Base-by-base conservation (phyloP, 2,888 invertebrate species). In the Zhuqinia jingwanae region DNA sequence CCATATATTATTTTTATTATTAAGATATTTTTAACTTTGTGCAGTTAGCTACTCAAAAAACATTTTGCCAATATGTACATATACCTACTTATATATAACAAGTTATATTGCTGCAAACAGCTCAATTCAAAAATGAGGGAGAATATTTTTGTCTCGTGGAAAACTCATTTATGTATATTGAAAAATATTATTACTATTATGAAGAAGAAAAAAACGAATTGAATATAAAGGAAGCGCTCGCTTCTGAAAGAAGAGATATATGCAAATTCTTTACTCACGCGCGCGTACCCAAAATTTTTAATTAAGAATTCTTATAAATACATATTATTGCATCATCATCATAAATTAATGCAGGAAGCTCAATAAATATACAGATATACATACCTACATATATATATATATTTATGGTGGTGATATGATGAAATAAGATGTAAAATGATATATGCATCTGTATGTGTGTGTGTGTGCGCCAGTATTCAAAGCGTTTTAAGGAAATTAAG, bases 21-120 rank as follows among this genome's bases (percentile, higher is more conserved):
- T 50, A 70, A 27, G 70, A 70, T 68, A 68, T 50, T 70, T 70
- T 70, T 70, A 47, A 15, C 47, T 25, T 70, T 70, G 50, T 70
- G 50, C n/a, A 25, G 47, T 50, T 68, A 68, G 42, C 45, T 65
- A 22, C 36, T 17, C 17, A 17, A 45, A 68, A 68, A 50, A 45
- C 47, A 45, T 36, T 36, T 36, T 36, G n/a, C n/a, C n/a, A n/a
- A n/a, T n/a, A n/a, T n/a, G n/a, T n/a, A n/a, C n/a, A n/a, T n/a
- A n/a, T n/a, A n/a, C n/a, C 36, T 36, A 36, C 36, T n/a, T n/a
- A n/a, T n/a, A n/a, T n/a, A n/a, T n/a, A n/a, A n/a, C n/a, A n/a
- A n/a, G n/a, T n/a, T n/a, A 65, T 42, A 10, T n/a, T 60, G 25
- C 63, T 30, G 17, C 10, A 11, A 22, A 10, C 58, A 63, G n/a